Conservation (phyloP, 2,797 vertebrate species). For the Gymnopithys bicolor region DNA sequence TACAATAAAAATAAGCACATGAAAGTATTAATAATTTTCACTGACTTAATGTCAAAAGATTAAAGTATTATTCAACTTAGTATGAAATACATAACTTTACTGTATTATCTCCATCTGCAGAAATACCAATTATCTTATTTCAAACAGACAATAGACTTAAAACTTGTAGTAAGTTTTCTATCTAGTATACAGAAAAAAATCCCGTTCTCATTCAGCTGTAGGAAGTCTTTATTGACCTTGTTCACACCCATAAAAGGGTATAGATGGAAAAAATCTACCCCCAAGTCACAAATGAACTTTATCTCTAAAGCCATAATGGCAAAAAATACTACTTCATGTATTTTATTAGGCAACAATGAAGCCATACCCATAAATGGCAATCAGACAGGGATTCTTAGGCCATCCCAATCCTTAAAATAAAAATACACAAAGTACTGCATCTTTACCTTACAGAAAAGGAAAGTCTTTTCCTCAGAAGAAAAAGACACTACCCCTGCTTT, state of each 20-base stretch:
- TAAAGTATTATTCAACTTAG: not conserved
- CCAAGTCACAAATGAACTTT: not conserved
- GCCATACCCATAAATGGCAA: not conserved
- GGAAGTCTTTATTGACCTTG: not conserved
- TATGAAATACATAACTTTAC: not conserved
- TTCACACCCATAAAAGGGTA: not conserved
- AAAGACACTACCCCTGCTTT: not conserved
- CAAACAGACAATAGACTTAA: not conserved
- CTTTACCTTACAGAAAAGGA: not conserved
- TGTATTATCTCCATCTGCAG: not conserved
- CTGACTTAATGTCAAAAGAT: not conserved
- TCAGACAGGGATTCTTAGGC: not conserved
- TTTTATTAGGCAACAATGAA: not conserved
- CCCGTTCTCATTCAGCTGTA: not conserved
- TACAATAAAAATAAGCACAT: not conserved
- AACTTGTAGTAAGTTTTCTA: not conserved
- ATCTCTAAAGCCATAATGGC: not conserved
- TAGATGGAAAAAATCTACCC: not conserved
- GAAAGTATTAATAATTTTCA: not conserved
- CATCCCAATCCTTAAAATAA: not conserved
- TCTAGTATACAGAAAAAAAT: not conserved
- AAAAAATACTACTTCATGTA: not conserved
- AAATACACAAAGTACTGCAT: not conserved
- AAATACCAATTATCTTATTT: not conserved
- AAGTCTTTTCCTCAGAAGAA: not conserved